Percentiles rank a stretch among this genome's conserved stretches.
Evolutionary conservation across 2,797 vertebrate genomes (phyloP).

Genomic region (Poeciliopsis turneri): DNA sequence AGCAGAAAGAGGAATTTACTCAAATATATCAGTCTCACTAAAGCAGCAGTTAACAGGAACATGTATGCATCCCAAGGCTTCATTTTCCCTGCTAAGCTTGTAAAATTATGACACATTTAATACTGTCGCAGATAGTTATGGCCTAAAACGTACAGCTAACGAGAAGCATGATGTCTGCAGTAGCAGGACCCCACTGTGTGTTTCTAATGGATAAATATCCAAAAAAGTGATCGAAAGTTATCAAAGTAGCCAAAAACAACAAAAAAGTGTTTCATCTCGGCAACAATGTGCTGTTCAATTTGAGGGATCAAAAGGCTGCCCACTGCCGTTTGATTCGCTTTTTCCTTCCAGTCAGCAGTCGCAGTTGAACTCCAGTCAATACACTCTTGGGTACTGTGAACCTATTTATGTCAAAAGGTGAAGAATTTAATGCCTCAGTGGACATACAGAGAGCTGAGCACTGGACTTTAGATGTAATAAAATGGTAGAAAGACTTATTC

Average conservation of each 20-base stretch:
- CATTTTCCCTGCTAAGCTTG: not conserved
- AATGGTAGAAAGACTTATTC: constrained; percentile 17
- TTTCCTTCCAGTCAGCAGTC: constrained; percentile 25
- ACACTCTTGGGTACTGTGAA: constrained; percentile 10
- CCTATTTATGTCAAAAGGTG: constrained; percentile 40
- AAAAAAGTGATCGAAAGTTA: constrained; percentile 16
- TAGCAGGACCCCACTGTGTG: constrained; percentile 16
- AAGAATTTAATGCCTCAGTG: constrained; percentile 26
- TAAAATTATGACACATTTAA: not conserved
- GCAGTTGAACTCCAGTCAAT: constrained; percentile 26
- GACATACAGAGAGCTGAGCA: constrained; percentile 23
- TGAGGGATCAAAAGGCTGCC: constrained; percentile 40
- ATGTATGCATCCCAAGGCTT: not conserved
- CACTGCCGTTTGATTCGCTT: constrained; percentile 29
- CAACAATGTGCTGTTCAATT: constrained; percentile 15
- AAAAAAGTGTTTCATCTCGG: constrained; percentile 2
- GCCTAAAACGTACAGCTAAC: not conserved
- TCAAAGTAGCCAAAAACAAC: constrained; percentile 31
- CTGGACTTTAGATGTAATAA: constrained; percentile 28
- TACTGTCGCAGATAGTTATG: not conserved
- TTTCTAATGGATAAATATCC: constrained; percentile 52
- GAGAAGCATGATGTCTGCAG: not conserved
- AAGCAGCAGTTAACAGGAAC: not conserved
- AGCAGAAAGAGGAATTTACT: not conserved
- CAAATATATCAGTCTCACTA: not conserved